A percentile compares a stretch with the other conserved stretches of the same genome.
Conservation (phyloP, 2,888 invertebrate species). For the Dioctria linearis region DNA sequence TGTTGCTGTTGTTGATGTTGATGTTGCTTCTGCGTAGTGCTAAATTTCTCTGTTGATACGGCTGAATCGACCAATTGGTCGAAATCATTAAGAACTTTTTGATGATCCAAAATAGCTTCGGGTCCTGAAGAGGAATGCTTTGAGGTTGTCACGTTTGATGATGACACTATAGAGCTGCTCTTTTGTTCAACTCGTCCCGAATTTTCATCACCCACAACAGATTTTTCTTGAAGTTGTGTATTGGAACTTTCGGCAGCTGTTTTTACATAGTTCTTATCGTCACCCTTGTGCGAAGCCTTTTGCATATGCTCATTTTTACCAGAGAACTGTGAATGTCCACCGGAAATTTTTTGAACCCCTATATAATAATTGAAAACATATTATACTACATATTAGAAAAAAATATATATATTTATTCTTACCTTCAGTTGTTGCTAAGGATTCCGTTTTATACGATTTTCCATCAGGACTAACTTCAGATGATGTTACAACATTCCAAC, state of each 20-base stretch:
- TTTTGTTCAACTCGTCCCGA: slow-evolving; percentile 70
- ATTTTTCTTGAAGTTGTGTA: slow-evolving; percentile 72
- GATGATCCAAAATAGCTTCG: slow-evolving; percentile 61
- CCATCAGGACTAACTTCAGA: slow-evolving; percentile 78
- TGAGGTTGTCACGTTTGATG: slow-evolving; percentile 66
- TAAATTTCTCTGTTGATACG: not conserved
- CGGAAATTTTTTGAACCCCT: slow-evolving; percentile 77
- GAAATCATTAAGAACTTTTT: slow-evolving; percentile 49
- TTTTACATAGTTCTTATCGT: slow-evolving; percentile 73
- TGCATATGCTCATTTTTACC: slow-evolving; percentile 77
- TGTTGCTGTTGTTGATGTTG: slow-evolving; percentile 67
- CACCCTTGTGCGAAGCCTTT: slow-evolving; percentile 73
- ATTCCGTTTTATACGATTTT: slow-evolving; percentile 75
- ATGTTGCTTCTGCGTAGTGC: slow-evolving; percentile 62
- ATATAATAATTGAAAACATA: slow-evolving; percentile 61
- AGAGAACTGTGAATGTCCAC: slow-evolving; percentile 77
- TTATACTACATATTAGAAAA: not conserved
- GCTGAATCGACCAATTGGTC: slow-evolving; percentile 44
- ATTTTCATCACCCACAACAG: slow-evolving; percentile 72
- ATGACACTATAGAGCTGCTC: slow-evolving; percentile 67
- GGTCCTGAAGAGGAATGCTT: slow-evolving; percentile 65
- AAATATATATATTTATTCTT: slow-evolving; percentile 57
- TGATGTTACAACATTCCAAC: slow-evolving; percentile 79
- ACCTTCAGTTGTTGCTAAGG: slow-evolving; percentile 78
- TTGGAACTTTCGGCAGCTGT: slow-evolving; percentile 72